Conservation (phyloP, 2,888 invertebrate species). For the Trichogramma dendrolimi region DNA sequence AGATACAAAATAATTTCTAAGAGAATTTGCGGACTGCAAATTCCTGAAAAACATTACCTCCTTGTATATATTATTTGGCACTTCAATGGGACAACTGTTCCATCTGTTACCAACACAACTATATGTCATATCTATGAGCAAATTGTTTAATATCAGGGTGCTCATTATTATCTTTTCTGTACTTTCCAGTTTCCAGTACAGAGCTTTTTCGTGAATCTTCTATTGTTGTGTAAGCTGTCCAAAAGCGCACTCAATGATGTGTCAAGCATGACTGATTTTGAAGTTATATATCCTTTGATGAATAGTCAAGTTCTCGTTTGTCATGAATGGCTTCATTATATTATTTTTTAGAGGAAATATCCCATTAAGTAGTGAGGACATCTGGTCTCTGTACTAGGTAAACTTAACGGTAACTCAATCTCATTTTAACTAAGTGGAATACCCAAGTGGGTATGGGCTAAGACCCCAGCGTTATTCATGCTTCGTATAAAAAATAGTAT, state of each 20-base stretch:
- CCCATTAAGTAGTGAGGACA: background rate
- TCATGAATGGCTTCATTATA: background rate
- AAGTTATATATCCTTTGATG: background rate
- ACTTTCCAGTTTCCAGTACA: too few species aligned
- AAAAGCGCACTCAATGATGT: background rate
- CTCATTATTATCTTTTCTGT: too few species aligned
- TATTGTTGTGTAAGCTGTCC: background rate
- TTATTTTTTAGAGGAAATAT: background rate
- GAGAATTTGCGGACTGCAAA: too few species aligned
- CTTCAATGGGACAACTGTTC: too few species aligned
- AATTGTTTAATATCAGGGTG: too few species aligned
- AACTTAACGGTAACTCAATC: background rate
- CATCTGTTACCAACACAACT: too few species aligned
- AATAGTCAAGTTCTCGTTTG: background rate
- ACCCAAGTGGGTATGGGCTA: background rate
- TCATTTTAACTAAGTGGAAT: background rate
- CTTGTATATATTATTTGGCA: too few species aligned
- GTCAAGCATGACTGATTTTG: background rate
- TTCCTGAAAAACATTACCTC: too few species aligned
- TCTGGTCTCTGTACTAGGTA: background rate
- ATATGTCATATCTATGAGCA: too few species aligned
- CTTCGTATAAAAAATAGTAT: background rate
- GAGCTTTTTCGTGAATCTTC: too few species aligned
- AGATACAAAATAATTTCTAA: too few species aligned
- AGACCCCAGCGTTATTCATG: background rate